phyloP scores from a whole-genome alignment of 2,888 invertebrate genomes.

The Mimachlamys varia region DNA sequence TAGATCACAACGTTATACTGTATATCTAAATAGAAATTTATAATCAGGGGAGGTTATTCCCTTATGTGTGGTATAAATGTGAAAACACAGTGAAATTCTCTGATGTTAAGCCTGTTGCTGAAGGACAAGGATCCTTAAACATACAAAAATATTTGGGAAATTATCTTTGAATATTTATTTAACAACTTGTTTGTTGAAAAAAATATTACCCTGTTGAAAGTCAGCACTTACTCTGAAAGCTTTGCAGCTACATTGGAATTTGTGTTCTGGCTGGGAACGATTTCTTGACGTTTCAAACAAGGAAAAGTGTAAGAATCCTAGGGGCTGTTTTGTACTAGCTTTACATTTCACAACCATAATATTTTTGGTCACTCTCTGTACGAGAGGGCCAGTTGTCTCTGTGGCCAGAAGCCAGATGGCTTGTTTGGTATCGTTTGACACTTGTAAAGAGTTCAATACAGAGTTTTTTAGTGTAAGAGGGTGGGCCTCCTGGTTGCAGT shows the following conservation, averaged over 20 bases:
- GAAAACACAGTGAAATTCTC: no score
- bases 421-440: slow-evolving; percentile 85
- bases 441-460: slow-evolving; percentile 85
- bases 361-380: slow-evolving; percentile 88
- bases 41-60: no score
- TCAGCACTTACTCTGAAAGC: slow-evolving; percentile 82
- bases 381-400: slow-evolving; percentile 85
- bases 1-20: no score
- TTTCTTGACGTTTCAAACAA: slow-evolving; percentile 82
- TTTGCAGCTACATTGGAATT: slow-evolving; percentile 85
- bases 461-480: slow-evolving; percentile 86
- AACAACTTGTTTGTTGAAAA: no score
- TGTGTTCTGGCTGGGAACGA: slow-evolving; percentile 81
- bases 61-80: no score
- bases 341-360: slow-evolving; percentile 89
- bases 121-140: no score
- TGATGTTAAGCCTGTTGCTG: no score
- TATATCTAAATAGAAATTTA: no score
- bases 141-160: no score
- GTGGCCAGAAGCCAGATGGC: slow-evolving; percentile 85
- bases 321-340: slow-evolving; percentile 86
- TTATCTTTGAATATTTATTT: no score
- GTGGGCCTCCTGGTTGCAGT: slow-evolving; percentile 85
- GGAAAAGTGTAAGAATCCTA: slow-evolving; percentile 88
- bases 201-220: no score